These are phyloP conservation scores for Botia almorhae DNA, from an alignment of 2,797 vertebrate species.

Conservation along the genomic window DNA sequence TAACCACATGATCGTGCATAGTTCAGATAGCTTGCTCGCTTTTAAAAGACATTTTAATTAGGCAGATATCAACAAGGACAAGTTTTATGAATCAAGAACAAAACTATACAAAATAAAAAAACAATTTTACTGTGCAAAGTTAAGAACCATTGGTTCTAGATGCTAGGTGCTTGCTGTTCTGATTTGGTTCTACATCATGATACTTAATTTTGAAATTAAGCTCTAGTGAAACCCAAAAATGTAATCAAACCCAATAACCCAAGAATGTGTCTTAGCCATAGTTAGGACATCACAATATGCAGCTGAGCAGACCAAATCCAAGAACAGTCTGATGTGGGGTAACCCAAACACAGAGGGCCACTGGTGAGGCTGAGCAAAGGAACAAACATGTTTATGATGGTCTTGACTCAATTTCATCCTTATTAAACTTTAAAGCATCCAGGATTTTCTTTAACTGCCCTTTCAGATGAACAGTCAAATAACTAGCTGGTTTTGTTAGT, in stretches of 20 bases:
- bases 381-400: slow-evolving; percentile 32
- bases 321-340: slow-evolving; percentile 32
- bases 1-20: too few relatives aligned
- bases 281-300: slow-evolving; percentile 62
- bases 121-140: too few relatives aligned
- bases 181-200: too few relatives aligned
- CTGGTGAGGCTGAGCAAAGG: slow-evolving; percentile 24
- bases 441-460: not conserved
- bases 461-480: slow-evolving; percentile 12
- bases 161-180: too few relatives aligned
- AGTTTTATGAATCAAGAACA: too few relatives aligned
- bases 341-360: slow-evolving; percentile 25
- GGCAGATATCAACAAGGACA: too few relatives aligned
- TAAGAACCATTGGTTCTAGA: too few relatives aligned
- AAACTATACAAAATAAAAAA: too few relatives aligned
- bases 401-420: slow-evolving; percentile 22
- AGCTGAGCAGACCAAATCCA: not conserved
- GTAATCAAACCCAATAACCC: not conserved
- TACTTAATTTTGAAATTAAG: not conserved
- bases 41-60: too few relatives aligned
- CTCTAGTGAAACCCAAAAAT: not conserved
- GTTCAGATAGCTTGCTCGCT: too few relatives aligned
- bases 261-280: slow-evolving; percentile 21
- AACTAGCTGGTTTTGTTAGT: not conserved
- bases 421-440: slow-evolving; percentile 26